Evolutionary conservation across 2,888 invertebrate species (phyloP).

Genomic region (Limenitis arthemis): DNA sequence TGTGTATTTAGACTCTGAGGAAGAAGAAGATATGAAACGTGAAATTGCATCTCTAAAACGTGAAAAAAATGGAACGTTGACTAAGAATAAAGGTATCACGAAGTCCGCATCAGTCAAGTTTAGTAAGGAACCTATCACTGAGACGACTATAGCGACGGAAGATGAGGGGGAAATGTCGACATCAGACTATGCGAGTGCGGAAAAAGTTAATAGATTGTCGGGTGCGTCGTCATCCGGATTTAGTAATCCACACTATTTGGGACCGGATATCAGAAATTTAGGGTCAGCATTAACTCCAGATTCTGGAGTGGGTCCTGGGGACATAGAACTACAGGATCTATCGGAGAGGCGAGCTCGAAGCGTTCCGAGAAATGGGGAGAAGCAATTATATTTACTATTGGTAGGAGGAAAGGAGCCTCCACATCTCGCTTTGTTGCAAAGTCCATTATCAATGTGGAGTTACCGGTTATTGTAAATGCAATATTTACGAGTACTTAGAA

Average conservation of each 20-base stretch:
- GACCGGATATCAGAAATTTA: conserved; percentile 79
- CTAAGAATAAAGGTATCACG: conserved; percentile 49
- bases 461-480: conserved; percentile 67
- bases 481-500: neutral
- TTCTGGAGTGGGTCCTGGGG: conserved; percentile 69
- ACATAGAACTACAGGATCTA: conserved; percentile 57
- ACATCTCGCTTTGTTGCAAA: conserved; percentile 81
- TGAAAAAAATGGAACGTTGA: conserved; percentile 28
- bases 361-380: conserved; percentile 32
- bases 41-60: conserved; percentile 33
- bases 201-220: conserved; percentile 73
- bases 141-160: conserved; percentile 43
- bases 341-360: conserved; percentile 34
- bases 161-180: conserved; percentile 75
- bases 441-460: conserved; percentile 86
- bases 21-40: conserved; percentile 60
- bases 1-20: conserved; percentile 80
- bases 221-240: conserved; percentile 72
- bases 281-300: conserved; percentile 77
- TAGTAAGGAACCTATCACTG: conserved; percentile 58
- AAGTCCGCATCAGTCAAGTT: conserved; percentile 74
- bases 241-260: conserved; percentile 83
- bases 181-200: conserved; percentile 84
- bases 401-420: conserved; percentile 87
- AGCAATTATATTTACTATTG: conserved; percentile 53